A percentile compares a stretch with the other conserved stretches of the same genome.
Evolutionary conservation across 2,113 vertebrate genomes (phyloP).

Genomic region (Aegithalos caudatus): DNA sequence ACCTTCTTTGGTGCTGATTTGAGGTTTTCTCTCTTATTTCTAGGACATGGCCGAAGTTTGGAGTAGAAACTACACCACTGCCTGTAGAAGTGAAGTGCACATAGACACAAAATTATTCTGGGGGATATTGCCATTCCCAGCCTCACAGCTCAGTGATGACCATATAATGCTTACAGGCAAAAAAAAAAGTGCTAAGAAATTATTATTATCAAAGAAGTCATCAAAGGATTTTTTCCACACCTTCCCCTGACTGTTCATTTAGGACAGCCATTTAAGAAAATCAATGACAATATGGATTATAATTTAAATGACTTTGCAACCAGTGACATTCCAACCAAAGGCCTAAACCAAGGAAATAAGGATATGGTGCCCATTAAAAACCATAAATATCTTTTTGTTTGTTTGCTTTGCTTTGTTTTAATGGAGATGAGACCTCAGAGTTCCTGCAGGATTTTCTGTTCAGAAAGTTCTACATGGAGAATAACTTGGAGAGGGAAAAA

Average conservation of each 20-base stretch:
- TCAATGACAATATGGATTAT: not conserved
- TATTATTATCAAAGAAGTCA: not conserved
- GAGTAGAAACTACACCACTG: not conserved
- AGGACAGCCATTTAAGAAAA: not conserved
- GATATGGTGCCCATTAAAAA: not conserved
- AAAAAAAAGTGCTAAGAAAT: not conserved
- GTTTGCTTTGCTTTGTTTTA: not conserved
- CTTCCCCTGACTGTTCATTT: not conserved
- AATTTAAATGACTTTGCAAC: not conserved
- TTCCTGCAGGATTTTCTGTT: not conserved
- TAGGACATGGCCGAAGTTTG: not conserved
- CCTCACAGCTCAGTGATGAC: not conserved
- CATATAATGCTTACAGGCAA: not conserved
- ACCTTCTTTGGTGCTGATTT: not conserved
- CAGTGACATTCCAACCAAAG: not conserved
- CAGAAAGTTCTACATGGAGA: not conserved
- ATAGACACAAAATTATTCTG: fast-evolving
- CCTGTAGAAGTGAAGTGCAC: fast-evolving
- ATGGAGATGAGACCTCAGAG: not conserved
- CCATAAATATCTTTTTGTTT: not conserved
- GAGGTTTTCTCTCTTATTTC: not conserved
- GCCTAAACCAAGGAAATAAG: not conserved
- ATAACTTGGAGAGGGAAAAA: not conserved
- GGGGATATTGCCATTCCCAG: not conserved
- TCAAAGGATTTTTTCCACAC: not conserved